A percentile compares a stretch with the other conserved stretches of the same genome.
Evolutionary conservation across 2,113 vertebrate species (phyloP).

Genomic region (Chamaetylas fuelleborni): DNA sequence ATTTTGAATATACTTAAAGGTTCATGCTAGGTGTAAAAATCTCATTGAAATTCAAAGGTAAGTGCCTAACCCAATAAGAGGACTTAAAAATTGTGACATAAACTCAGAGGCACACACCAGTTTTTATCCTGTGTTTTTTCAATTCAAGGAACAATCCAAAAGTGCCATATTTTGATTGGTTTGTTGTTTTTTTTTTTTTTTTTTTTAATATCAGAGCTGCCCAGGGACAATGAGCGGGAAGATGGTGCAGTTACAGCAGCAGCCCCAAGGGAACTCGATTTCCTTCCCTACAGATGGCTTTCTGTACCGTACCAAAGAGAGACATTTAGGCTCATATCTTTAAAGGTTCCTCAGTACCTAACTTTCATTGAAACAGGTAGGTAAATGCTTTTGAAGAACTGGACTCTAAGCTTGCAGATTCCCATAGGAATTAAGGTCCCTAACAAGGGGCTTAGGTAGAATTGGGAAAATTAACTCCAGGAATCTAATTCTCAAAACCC

Average conservation of each 20-base stretch:
- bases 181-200: too few species aligned
- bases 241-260: background rate
- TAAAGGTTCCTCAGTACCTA: background rate
- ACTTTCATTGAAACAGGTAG: background rate
- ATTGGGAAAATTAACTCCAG: background rate
- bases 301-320: background rate
- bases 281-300: background rate
- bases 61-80: background rate
- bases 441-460: background rate
- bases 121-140: background rate
- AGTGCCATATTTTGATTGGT: background rate
- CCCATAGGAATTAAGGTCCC: fast-evolving
- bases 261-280: background rate
- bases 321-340: background rate
- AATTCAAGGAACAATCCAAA: background rate
- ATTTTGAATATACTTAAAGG: background rate
- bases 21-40: background rate
- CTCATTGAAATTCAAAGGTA: background rate
- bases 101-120: background rate
- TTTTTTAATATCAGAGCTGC: background rate
- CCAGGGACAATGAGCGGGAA: background rate
- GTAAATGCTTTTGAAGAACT: background rate
- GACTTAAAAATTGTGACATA: background rate
- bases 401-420: background rate
- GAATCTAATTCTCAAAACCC: background rate